Evolutionary conservation across 2,888 invertebrate species (phyloP), one percentile per base, ranked within the genome.

Genomic region (Osmoderma eremita): DNA sequence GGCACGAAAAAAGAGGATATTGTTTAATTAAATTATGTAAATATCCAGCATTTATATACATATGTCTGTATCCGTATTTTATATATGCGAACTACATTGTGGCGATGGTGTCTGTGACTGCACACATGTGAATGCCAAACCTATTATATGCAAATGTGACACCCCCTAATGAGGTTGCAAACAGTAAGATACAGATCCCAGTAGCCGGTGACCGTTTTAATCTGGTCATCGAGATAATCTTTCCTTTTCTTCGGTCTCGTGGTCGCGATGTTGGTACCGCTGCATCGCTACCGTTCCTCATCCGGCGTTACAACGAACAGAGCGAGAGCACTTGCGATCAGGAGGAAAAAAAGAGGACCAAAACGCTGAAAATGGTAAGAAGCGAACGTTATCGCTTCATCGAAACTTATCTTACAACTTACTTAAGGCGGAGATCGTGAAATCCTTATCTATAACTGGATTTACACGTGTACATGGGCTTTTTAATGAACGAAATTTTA

Each of bases 141-240:
- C 76, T 74, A 76, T 76, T 76, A 76, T 76, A 76, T 76, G 76
- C 75, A 76, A 76, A 76, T 76, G 76, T 75, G 76, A 76, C 76
- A 76, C 75, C 75, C 75, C 73, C 76, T 76, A 76, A 76, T 76
- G 76, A 76, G 76, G 75, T 75, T 74, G 71, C 72, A 70, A 68
- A 65, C 66, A 67, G 64, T 39, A 69, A 74, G 72, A 73, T 74
- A 74, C 71, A 72, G 73, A 74, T 74, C 72, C 72, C 69, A 69
- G 70, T 69, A 71, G 70, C 69, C 69, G 70, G 67, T 66, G 69
- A 71, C 70, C 65, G 69, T 69, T 70, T 69, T 69, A 71, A 72
- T 70, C 72, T 72, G 68, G 69, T 62, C 70, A 68, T 64, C 68
- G 64, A 64, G 68, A 66, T 66, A 66, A 68, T 67, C 69, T 65